These are phyloP conservation scores for Lordiphosa fenestrarum DNA, from an alignment of 2,888 invertebrate species.

Conservation along the genomic window DNA sequence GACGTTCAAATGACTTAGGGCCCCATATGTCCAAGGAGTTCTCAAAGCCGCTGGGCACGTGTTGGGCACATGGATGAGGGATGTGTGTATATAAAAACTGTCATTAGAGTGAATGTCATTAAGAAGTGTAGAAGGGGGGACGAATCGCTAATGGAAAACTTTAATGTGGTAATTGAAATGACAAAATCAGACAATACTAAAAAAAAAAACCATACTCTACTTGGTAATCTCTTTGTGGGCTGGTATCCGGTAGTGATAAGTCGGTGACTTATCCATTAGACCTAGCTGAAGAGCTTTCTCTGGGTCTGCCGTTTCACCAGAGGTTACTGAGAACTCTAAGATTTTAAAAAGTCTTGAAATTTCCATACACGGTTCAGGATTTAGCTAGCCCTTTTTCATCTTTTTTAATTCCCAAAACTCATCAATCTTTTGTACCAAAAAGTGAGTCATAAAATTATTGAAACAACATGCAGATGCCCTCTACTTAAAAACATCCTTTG, in stretches of 20 bases:
- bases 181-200: not conserved
- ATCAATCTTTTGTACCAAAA: conserved; percentile 5
- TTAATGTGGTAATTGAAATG: conserved; percentile 9
- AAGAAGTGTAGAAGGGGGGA: conserved; percentile 1
- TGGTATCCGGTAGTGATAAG: too few relatives aligned
- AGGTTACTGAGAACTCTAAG: too few relatives aligned
- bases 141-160: conserved; percentile 13
- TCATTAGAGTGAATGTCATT: conserved; percentile 37
- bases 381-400: too few relatives aligned
- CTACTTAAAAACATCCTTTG: conserved; percentile 57
- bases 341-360: too few relatives aligned
- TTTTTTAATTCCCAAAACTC: too few relatives aligned
- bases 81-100: conserved; percentile 38
- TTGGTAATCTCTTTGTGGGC: not conserved
- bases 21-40: too few relatives aligned
- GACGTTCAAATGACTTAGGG: too few relatives aligned
- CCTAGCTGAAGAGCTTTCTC: too few relatives aligned
- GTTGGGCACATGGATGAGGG: conserved; percentile 40
- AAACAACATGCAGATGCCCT: conserved; percentile 27
- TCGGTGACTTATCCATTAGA: too few relatives aligned
- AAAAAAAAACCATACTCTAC: not conserved
- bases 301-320: too few relatives aligned
- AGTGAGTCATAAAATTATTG: conserved; percentile 55
- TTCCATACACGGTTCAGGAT: too few relatives aligned
- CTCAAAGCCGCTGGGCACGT: conserved; percentile 44